Base-by-base conservation (phyloP, 2,113 vertebrate genomes). In the Piaya cayana region DNA sequence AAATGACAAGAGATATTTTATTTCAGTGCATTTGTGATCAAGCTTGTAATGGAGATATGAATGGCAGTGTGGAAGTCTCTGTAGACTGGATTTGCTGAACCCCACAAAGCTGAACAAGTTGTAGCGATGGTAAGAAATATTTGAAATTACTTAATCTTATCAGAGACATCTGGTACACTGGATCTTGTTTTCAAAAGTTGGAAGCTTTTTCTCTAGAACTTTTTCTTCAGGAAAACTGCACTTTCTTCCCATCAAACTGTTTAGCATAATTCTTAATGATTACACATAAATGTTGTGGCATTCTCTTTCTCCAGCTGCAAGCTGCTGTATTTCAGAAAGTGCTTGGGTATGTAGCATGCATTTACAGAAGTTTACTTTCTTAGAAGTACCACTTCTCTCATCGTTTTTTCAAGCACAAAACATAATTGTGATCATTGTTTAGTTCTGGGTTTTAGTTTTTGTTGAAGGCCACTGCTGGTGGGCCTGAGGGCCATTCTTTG, bases 231-330 rank as follows among this genome's bases (percentile, higher is more conserved):
- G n/a, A 95, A 92, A 92, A 67, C 22, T 88, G 25, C 18, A 74
- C 64, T 95, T 92, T 94, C 39, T 70, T 22, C 64, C 59, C 32
- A 83, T 88, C 56, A 77, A 88, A 67, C 12, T 69, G 88, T 95
- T 95, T 90, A 96, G 80, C 55, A 43, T 67, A 69, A 74, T 86
- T 90, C 29, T 78, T 88, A 72, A 74, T 59, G 55, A 70, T 92
- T 90, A 77, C 18, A 53, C 16, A 43, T 42, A 62, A 86, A 80
- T 42, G 59, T 55, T 89, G 55, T 69, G 43, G 20, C 20, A 60
- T 85, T 85, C 26, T 87, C 32, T 89, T 91, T 84, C 70, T 91
- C 90, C 90, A 97, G 91, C 90, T 95, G 94, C 74, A 74, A 86
- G 71, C 79, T 2, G 34, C 71, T 85, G 23, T 56, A 15, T 88